Evolutionary conservation across 1,140 invertebrate genomes (phyloP), one percentile per base, ranked within the genome.

Genomic region (Piezodorus guildinii): DNA sequence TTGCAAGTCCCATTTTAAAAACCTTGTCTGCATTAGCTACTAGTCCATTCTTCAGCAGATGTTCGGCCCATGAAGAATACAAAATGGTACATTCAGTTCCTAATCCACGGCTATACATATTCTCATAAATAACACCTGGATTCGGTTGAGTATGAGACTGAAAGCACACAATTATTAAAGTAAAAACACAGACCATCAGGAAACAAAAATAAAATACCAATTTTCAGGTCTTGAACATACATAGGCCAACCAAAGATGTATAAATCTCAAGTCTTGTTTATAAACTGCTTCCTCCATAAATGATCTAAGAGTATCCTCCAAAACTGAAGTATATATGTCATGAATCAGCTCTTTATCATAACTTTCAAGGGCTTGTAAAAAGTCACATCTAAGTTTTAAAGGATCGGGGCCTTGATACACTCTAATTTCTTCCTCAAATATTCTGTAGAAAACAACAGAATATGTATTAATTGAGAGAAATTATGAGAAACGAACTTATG

Each of bases 41-140:
- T 9, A 10, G 23, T 8, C 52, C 52, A 23, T 25, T 21, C 23
- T 25, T 56, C 3, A 61, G n/a, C 15, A 61, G 19, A 12, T 45
- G 30, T 21, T 46, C 60, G 6, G 60, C 30, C 60, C 60, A 61
- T 23, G 60, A n/a, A 21, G 30, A 4, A 25, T 61, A 61, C 3
- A 61, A 46, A 23, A 61, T 34, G 15, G 60, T 17, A 46, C 60
- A 61, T 46, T 61, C 39, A 16, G 19, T 25, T 23, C 60, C 60
- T 23, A 61, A 25, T n/a, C 39, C 21, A 25, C 43, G 21, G 1
- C 39, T 44, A 34, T 8, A 34, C 39, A 61, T 39, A 12, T 46
- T 45, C 21, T 61, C 16, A 21, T 45, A 17, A 21, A 61, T 15
- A 15, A 45, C 39, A 21, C 46, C 12, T 45, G 30, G 44, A 19